Evolutionary conservation across 1,140 invertebrate genomes (phyloP).

Genomic region (Bombus pascuorum): DNA sequence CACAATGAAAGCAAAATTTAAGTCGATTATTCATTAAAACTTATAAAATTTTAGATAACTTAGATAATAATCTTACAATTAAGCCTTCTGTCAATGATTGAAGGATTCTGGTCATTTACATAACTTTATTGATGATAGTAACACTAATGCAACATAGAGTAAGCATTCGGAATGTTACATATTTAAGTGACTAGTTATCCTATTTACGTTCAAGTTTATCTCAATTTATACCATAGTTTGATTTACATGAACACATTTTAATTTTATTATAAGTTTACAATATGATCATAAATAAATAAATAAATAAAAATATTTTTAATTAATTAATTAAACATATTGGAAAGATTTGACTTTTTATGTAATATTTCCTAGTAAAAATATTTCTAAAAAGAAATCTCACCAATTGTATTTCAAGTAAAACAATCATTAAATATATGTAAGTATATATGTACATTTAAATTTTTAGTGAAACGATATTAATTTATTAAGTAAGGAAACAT

Average conservation of each 20-base stretch:
- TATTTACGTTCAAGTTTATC: neutral
- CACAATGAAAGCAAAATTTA: neutral
- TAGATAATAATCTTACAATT: neutral
- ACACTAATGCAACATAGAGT: too few species aligned
- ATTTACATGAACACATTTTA: neutral
- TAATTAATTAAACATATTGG: neutral
- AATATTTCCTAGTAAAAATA: neutral
- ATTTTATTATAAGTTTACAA: neutral
- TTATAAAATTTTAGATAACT: neutral
- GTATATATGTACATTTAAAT: neutral
- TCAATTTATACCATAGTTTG: too few species aligned
- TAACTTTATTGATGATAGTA: neutral
- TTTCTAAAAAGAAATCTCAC: neutral
- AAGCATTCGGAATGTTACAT: neutral
- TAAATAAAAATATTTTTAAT: neutral
- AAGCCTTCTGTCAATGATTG: neutral
- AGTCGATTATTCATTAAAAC: neutral
- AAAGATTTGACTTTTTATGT: neutral
- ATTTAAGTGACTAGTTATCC: neutral
- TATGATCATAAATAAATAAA: neutral
- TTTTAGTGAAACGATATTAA: neutral
- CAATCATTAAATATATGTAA: neutral
- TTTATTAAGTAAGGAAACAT: neutral
- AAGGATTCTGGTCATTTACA: neutral
- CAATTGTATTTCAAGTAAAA: neutral